These are phyloP conservation scores for Colletes latitarsis DNA, from an alignment of 1,140 invertebrate genomes.

Conservation along the genomic window DNA sequence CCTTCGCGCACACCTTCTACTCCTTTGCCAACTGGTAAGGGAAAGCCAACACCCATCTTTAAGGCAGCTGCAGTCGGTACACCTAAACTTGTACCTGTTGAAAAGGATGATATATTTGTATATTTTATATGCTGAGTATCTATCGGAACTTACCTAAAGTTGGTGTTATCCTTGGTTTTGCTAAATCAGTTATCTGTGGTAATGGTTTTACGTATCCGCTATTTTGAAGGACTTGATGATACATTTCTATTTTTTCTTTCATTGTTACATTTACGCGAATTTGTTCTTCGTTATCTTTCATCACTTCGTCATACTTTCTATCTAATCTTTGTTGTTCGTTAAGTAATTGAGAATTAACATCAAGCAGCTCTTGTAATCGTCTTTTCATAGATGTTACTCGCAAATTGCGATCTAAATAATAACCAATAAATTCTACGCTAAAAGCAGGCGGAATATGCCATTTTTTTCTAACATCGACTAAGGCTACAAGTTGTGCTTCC, in stretches of 20 bases:
- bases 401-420: constrained; percentile 93
- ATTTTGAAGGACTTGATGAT: constrained; percentile 72
- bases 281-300: constrained; percentile 79
- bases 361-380: constrained; percentile 87
- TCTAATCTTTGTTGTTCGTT: constrained; percentile 88
- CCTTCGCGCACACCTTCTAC: constrained; percentile 80
- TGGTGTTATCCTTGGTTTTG: constrained; percentile 71
- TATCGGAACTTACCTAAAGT: constrained; percentile 67
- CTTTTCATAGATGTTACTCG: constrained; percentile 89
- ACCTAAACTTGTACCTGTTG: constrained; percentile 72
- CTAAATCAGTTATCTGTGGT: constrained; percentile 71
- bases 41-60: constrained; percentile 92
- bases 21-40: constrained; percentile 83
- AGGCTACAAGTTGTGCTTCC: constrained; percentile 88
- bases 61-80: constrained; percentile 90
- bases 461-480: constrained; percentile 93
- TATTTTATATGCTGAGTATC: background rate
- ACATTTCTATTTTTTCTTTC: constrained; percentile 82
- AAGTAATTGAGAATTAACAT: constrained; percentile 87
- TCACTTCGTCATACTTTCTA: constrained; percentile 89
- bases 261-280: constrained; percentile 79
- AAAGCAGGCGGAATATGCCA: constrained; percentile 96
- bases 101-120: constrained; percentile 19
- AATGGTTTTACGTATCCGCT: constrained; percentile 74
- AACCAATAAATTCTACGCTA: constrained; percentile 96